phyloP scores from a whole-genome alignment of 2,797 vertebrate genomes.

The Zenarchopterus dispar region DNA sequence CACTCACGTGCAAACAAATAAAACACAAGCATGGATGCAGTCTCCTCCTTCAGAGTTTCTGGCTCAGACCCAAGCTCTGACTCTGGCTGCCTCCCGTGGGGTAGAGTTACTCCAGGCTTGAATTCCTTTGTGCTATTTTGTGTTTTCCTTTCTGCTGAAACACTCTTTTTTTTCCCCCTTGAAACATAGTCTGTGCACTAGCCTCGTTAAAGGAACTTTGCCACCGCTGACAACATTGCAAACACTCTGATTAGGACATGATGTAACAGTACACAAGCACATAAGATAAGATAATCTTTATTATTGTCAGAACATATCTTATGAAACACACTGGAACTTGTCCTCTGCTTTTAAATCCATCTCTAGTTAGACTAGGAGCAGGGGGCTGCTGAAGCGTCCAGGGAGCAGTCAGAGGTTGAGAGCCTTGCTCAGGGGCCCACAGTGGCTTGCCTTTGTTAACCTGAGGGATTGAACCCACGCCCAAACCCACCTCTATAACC shows the following conservation, averaged over 20 bases:
- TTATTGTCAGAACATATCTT: no score
- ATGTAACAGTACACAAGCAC: not conserved
- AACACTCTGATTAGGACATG: constrained; percentile 8
- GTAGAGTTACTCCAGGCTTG: constrained; percentile 64
- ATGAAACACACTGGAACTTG: no score
- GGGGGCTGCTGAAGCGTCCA: no score
- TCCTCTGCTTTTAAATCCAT: no score
- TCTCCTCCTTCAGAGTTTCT: constrained; percentile 44
- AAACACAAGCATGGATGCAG: constrained; percentile 10
- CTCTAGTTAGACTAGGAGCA: no score
- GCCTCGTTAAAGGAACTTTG: constrained; percentile 27
- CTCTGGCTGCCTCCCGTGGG: constrained; percentile 50
- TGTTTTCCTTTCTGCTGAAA: constrained; percentile 52
- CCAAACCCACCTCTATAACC: no score
- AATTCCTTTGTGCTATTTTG: constrained; percentile 77
- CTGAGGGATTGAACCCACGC: no score
- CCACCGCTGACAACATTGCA: constrained; percentile 12
- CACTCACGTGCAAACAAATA: not conserved
- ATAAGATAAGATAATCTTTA: no score
- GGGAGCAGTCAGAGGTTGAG: no score
- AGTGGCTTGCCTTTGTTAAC: no score
- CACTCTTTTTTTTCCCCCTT: constrained; percentile 8
- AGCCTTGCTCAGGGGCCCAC: no score
- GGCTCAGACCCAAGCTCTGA: constrained; percentile 57
- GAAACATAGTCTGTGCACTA: constrained; percentile 15